A percentile compares a stretch with the other conserved stretches of the same genome.
Evolutionary conservation across 2,797 vertebrate genomes (phyloP).

Genomic region (Alexandromys oeconomus): DNA sequence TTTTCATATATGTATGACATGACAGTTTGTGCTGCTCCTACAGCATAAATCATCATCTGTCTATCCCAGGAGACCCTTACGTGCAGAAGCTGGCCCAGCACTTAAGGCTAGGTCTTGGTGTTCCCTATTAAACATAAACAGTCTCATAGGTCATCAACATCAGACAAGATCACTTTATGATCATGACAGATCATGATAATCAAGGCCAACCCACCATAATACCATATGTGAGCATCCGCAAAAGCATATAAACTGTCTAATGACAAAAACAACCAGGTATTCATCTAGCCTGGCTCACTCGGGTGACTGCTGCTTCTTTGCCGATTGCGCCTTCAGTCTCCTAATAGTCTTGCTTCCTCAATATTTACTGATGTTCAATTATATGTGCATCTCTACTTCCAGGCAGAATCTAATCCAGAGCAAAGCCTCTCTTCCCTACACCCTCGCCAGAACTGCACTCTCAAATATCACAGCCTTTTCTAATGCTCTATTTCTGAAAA

Average conservation of each 20-base stretch:
- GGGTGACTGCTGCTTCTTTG: neutral
- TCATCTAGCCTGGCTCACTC: neutral
- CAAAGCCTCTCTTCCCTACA: conserved; percentile 3
- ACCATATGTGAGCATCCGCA: neutral
- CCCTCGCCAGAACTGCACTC: neutral
- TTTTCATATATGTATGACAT: neutral
- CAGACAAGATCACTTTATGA: neutral
- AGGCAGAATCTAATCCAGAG: neutral
- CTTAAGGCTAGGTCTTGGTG: neutral
- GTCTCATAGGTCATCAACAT: neutral
- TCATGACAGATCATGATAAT: neutral
- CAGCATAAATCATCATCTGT: neutral
- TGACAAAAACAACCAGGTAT: conserved; percentile 13
- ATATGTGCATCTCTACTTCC: neutral
- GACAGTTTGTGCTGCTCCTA: neutral
- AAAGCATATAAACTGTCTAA: neutral
- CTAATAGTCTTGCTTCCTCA: conserved; percentile 4
- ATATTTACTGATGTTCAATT: neutral
- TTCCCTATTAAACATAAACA: conserved; percentile 24
- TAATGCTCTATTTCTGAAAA: neutral
- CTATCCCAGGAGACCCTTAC: neutral
- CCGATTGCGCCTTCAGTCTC: neutral
- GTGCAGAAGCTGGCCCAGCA: neutral
- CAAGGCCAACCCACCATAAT: neutral
- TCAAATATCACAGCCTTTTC: neutral